These are phyloP conservation scores for Ammospiza caudacuta DNA, from an alignment of 2,113 vertebrate species.

Conservation along the genomic window DNA sequence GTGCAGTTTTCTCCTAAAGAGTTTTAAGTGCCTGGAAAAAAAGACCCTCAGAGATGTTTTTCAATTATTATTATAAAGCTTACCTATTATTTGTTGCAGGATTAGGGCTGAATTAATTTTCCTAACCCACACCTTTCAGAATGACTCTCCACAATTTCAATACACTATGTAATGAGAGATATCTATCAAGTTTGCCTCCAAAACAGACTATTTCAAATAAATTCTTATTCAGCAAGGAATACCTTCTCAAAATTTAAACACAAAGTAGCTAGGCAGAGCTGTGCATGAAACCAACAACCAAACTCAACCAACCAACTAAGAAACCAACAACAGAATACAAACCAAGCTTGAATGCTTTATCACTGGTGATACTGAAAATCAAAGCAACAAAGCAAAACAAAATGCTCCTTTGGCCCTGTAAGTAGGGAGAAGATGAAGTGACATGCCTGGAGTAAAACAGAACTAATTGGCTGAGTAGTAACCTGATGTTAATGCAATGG, in stretches of 20 bases:
- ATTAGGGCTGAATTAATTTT: neutral
- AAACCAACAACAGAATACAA: neutral
- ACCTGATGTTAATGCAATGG: neutral
- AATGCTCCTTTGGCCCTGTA: neutral
- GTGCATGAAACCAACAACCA: neutral
- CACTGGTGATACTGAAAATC: neutral
- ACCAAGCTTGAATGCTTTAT: neutral
- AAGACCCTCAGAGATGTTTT: neutral
- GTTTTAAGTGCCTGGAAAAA: neutral
- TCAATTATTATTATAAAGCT: neutral
- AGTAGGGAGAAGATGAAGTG: neutral
- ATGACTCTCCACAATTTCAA: neutral
- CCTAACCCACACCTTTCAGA: neutral
- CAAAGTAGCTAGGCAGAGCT: neutral
- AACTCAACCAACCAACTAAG: neutral
- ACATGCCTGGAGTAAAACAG: neutral
- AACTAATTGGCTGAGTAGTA: neutral
- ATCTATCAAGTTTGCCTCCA: neutral
- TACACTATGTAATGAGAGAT: fast-evolving
- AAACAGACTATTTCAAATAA: neutral
- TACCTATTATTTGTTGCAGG: neutral
- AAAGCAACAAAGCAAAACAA: neutral
- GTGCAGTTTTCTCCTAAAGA: neutral
- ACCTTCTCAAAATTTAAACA: neutral
- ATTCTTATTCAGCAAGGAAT: neutral